Conservation (phyloP, 2,888 invertebrate species). For the Ellobium chinense region DNA sequence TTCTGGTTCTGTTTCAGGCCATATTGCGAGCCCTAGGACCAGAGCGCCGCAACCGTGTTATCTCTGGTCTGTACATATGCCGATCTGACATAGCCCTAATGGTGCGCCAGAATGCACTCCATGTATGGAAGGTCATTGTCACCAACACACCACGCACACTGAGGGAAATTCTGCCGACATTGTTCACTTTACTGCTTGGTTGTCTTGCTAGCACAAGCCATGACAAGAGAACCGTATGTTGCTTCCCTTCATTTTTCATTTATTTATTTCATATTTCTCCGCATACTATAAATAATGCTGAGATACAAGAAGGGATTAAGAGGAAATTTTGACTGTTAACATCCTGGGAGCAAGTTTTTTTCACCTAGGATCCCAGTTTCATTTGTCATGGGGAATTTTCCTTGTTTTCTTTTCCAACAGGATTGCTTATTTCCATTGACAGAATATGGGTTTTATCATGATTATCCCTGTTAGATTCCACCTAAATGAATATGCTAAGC, state of each 20-base stretch:
- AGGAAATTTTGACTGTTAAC: no score
- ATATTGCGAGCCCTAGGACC: constrained; percentile 93
- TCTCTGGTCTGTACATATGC: constrained; percentile 89
- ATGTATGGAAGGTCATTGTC: constrained; percentile 99
- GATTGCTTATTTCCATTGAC: no score
- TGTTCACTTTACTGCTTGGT: constrained; percentile 94
- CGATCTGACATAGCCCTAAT: constrained; percentile 97
- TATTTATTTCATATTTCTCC: background rate
- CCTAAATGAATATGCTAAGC: no score
- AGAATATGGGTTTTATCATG: no score
- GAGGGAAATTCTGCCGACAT: constrained; percentile 95
- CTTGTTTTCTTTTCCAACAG: no score
- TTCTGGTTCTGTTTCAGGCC: constrained; percentile 81
- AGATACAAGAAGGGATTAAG: no score
- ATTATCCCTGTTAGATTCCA: no score
- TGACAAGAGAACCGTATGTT: constrained; percentile 90
- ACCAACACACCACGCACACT: constrained; percentile 98
- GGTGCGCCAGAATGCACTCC: constrained; percentile 97
- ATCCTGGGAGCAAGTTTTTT: no score
- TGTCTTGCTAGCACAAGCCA: constrained; percentile 97
- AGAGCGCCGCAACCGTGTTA: constrained; percentile 93
- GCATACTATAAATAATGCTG: no score
- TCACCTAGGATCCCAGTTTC: no score
- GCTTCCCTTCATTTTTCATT: background rate
- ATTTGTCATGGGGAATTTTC: no score